A percentile compares a stretch with the other conserved stretches of the same genome.
Conservation (phyloP, 2,797 vertebrate genomes). For the Lycodopsis pacificus region DNA sequence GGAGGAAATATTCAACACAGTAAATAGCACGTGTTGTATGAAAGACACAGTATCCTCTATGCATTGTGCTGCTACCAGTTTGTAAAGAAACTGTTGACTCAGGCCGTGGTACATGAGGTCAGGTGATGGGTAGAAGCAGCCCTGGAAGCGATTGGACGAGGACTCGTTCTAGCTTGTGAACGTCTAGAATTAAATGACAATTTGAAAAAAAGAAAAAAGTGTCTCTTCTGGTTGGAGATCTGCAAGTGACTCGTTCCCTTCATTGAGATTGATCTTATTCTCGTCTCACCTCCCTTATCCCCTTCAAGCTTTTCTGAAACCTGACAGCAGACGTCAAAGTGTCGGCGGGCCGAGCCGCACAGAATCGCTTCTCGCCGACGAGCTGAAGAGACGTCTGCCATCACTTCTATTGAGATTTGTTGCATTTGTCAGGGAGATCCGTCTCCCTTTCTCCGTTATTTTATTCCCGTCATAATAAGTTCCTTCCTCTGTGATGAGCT, state of each 20-base stretch:
- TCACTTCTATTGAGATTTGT: constrained; percentile 10
- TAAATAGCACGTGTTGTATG: neutral
- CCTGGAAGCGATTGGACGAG: neutral
- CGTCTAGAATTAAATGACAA: neutral
- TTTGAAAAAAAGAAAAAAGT: neutral
- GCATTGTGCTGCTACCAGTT: neutral
- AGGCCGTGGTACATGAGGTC: constrained; percentile 2
- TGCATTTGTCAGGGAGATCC: no score
- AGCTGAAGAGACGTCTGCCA: neutral
- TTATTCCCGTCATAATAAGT: neutral
- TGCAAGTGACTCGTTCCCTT: neutral
- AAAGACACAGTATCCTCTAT: neutral
- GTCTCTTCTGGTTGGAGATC: neutral
- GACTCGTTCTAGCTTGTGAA: neutral
- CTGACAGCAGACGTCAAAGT: neutral
- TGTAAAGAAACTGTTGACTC: no score
- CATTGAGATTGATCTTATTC: neutral
- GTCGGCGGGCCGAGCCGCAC: neutral
- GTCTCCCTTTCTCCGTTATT: neutral
- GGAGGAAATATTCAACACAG: neutral
- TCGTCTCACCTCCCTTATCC: neutral
- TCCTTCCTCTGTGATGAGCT: neutral
- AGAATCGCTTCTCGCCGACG: neutral
- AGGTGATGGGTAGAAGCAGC: neutral
- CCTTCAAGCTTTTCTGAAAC: no score